Conservation (phyloP, 37 sponge, comb jelly and placozoan genomes). For the Beroe forskalii region DNA sequence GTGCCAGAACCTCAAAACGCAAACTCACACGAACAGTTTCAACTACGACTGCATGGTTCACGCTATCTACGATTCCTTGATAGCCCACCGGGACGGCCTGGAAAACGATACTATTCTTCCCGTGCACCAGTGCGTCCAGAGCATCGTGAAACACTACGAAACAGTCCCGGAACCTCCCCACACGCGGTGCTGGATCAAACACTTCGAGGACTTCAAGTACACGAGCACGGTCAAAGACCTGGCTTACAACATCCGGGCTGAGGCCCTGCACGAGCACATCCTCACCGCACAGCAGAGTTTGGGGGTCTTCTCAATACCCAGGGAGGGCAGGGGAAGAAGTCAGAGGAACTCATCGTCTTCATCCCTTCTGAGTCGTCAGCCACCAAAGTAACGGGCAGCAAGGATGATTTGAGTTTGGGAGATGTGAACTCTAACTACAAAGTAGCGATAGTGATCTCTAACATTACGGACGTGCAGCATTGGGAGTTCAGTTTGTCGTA, state of each 20-base stretch:
- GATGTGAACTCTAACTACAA: background rate
- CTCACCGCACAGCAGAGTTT: background rate
- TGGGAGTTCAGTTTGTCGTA: slow-evolving; percentile 30
- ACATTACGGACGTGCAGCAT: background rate
- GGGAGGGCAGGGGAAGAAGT: background rate
- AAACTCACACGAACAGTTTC: slow-evolving; percentile 42
- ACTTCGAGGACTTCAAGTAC: background rate
- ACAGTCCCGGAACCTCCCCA: slow-evolving; percentile 49
- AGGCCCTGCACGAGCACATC: background rate
- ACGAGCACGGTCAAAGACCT: background rate
- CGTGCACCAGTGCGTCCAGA: slow-evolving; percentile 21
- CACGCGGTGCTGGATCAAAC: slow-evolving; percentile 45
- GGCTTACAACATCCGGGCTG: background rate
- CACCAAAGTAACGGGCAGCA: background rate
- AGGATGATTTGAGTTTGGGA: background rate
- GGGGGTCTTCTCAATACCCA: slow-evolving; percentile 30
- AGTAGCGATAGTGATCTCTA: slow-evolving; percentile 3
- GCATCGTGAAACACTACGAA: slow-evolving; percentile 59
- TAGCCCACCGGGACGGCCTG: slow-evolving; percentile 10
- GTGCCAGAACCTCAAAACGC: background rate
- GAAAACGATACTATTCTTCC: background rate
- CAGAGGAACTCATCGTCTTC: slow-evolving; percentile 14
- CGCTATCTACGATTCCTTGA: slow-evolving; percentile 46
- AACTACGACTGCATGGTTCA: slow-evolving; percentile 56
- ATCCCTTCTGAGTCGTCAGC: background rate